A percentile compares a stretch with the other conserved stretches of the same genome.
These are phyloP conservation scores for Oryzias melastigma DNA, from an alignment of 2,113 vertebrate species.

Conservation along the genomic window DNA sequence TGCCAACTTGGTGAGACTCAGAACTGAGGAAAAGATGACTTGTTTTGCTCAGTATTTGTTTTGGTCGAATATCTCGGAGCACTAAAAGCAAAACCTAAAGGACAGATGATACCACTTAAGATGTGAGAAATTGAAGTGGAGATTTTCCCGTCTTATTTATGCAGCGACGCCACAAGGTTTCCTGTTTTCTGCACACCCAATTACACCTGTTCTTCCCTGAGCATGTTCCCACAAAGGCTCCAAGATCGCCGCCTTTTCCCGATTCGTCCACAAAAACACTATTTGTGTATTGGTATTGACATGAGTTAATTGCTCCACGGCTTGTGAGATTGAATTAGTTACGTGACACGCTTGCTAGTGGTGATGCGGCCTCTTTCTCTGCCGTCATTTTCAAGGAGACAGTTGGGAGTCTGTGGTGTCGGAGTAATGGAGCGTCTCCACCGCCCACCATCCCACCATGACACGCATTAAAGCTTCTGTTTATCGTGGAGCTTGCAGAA, in stretches of 20 bases:
- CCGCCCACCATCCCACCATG: slow-evolving; percentile 27
- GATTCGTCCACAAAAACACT: slow-evolving; percentile 26
- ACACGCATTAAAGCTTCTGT: slow-evolving; percentile 54
- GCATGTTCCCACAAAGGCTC: slow-evolving; percentile 34
- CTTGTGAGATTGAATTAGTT: slow-evolving; percentile 72
- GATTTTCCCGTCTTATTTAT: slow-evolving; percentile 67
- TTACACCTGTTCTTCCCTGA: slow-evolving; percentile 68
- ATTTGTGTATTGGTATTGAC: slow-evolving; percentile 67
- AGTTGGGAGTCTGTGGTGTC: slow-evolving; percentile 36
- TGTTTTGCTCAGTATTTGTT: slow-evolving; percentile 11
- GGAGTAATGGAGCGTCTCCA: slow-evolving; percentile 34
- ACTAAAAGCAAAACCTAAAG: slow-evolving; percentile 37
- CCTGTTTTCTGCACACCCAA: slow-evolving; percentile 59
- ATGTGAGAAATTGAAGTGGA: slow-evolving; percentile 57
- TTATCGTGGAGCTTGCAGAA: slow-evolving; percentile 30
- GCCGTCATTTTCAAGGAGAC: slow-evolving; percentile 48
- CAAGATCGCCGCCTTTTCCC: slow-evolving; percentile 33
- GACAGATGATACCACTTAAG: slow-evolving; percentile 33
- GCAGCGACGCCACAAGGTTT: slow-evolving; percentile 37
- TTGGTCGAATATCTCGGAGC: slow-evolving; percentile 14
- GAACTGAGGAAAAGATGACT: slow-evolving; percentile 1
- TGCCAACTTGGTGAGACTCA: background rate
- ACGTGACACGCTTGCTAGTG: slow-evolving; percentile 67
- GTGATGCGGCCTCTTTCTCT: slow-evolving; percentile 41
- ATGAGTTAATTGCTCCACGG: slow-evolving; percentile 75